Base-by-base conservation (phyloP, 2,888 invertebrate genomes). In the Adelognathus sp. region DNA sequence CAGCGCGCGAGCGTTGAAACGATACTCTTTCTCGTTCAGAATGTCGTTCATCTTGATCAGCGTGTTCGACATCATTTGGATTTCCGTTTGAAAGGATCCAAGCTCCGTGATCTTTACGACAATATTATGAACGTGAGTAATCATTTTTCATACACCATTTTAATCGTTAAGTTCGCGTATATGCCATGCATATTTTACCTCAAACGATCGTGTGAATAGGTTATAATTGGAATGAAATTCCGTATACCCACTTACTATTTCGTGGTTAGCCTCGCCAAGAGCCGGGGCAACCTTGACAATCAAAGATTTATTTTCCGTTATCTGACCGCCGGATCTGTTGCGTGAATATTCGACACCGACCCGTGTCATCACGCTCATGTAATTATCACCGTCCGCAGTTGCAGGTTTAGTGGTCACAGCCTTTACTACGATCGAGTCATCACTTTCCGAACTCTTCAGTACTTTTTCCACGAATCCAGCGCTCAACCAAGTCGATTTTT, bases 201-300 rank as follows among this genome's bases (percentile, higher is more conserved):
- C n/a, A n/a, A n/a, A n/a, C n/a, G n/a, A n/a, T n/a, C n/a, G n/a
- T n/a, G n/a, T n/a, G n/a, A n/a, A n/a, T n/a, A n/a, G n/a, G n/a
- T n/a, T n/a, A n/a, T n/a, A n/a, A n/a, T n/a, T n/a, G n/a, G n/a
- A n/a, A n/a, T n/a, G n/a, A n/a, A n/a, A n/a, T n/a, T n/a, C n/a
- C n/a, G n/a, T n/a, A n/a, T 81, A 76, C 89, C 90, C 81, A 90
- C 4, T 0, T 85, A n/a, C n/a, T n/a, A n/a, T 84, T 5, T 92
- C 90, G 1, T 92, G 90, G 33, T 92, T 46, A 18, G 93, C 86
- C 88, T 92, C 36, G 6, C n/a, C n/a, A n/a, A n/a, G 88, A 86
- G 44, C 91, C 18, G 93, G 93, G 7, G 89, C 86, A 3, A 92
- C 84, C 75, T 91, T 91, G 5, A 88, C 70, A n/a, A 91, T 84